Percentiles rank a stretch among this genome's conserved stretches.
Conservation (phyloP, 2,888 invertebrate genomes). For the Torymus auratus region DNA sequence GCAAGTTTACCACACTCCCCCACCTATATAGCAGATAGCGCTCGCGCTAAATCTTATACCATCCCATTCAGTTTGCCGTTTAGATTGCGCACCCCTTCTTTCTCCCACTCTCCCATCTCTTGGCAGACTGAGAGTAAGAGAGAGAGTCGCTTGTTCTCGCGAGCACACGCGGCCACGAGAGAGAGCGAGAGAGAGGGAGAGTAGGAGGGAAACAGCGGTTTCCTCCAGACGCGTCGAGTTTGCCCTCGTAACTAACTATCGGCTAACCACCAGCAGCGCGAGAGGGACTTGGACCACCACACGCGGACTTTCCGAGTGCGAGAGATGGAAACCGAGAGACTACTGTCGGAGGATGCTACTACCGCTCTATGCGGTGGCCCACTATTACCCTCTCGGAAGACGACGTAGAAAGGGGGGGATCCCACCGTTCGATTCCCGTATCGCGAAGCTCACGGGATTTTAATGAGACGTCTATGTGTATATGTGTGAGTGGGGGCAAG, state of each 20-base stretch:
- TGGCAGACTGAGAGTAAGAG: not conserved
- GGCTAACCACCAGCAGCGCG: constrained; percentile 28
- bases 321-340: not conserved
- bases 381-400: too few species aligned
- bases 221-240: constrained; percentile 15
- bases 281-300: constrained; percentile 8
- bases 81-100: not conserved
- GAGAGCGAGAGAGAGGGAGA: not conserved
- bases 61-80: not conserved
- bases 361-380: too few species aligned
- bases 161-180: too few species aligned
- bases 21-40: too few species aligned
- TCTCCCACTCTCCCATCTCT: not conserved
- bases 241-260: constrained; percentile 31
- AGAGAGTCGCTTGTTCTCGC: too few species aligned
- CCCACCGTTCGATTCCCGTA: too few species aligned
- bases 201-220: constrained; percentile 4
- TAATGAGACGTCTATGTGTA: too few species aligned
- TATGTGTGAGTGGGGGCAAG: too few species aligned
- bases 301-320: not conserved
- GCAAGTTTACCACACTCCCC: too few species aligned
- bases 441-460: too few species aligned
- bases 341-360: too few species aligned
- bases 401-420: too few species aligned
- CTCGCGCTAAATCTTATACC: not conserved